phyloP scores from a whole-genome alignment of 1,140 invertebrate genomes.

The Drosophila littoralis region DNA sequence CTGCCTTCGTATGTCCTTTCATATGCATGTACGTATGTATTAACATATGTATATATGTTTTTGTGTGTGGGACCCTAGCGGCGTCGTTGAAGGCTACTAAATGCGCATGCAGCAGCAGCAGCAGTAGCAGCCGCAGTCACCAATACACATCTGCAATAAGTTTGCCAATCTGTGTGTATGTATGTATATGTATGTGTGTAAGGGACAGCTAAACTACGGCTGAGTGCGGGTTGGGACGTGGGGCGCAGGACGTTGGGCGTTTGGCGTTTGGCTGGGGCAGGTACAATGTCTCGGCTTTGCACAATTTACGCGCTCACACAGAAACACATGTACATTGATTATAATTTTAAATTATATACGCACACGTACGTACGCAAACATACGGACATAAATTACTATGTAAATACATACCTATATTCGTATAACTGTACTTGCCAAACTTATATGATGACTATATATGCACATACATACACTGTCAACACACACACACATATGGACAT shows the following conservation, averaged over 20 bases:
- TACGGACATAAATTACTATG: constrained; percentile 30
- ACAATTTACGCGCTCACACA: constrained; percentile 70
- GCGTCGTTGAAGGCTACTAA: constrained; percentile 79
- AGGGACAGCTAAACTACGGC: constrained; percentile 63
- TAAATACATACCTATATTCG: constrained; percentile 25
- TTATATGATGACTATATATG: constrained; percentile 41
- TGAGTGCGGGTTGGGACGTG: constrained; percentile 5
- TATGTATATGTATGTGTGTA: constrained; percentile 34
- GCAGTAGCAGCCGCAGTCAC: constrained; percentile 61
- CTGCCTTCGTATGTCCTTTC: constrained; percentile 77
- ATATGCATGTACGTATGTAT: constrained; percentile 33
- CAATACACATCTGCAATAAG: constrained; percentile 60
- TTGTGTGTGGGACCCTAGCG: constrained; percentile 52
- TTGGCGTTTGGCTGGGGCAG: constrained; percentile 39
- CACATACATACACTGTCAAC: constrained; percentile 39
- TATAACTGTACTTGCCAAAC: constrained; percentile 55
- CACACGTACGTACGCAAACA: constrained; percentile 24
- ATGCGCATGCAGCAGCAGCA: constrained; percentile 71
- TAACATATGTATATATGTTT: constrained; percentile 23
- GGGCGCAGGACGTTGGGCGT: background rate
- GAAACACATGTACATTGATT: constrained; percentile 75
- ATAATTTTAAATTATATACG: constrained; percentile 80
- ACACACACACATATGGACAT: constrained; percentile 41
- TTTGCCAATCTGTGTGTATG: constrained; percentile 58
- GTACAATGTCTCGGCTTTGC: constrained; percentile 73